Base-by-base conservation (phyloP, 1,140 invertebrate species). In the Macrobrachium nipponense region DNA sequence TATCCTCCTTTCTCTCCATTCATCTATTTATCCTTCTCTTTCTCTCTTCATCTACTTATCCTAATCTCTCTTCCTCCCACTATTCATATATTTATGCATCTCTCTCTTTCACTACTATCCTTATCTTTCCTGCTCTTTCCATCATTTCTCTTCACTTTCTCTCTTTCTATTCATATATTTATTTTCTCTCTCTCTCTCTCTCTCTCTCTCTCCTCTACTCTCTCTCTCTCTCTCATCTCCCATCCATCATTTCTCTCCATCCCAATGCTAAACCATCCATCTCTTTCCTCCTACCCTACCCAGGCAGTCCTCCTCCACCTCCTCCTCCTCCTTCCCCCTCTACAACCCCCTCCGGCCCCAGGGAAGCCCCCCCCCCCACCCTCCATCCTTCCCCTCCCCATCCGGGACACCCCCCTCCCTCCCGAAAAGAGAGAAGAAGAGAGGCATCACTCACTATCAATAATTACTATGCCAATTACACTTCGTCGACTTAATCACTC, bases 381-480 rank as follows among this genome's bases (percentile, higher is more conserved):
- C 15, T 5, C 64, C 44, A 4, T 36, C 80, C 81, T n/a, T n/a
- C 23, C 44, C 18, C 59, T 18, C 78, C 68, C 68, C 23, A 12
- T 12, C 11, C 27, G 17, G 8, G 14, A 58, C 27, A 20, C 44
- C 0, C 10, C 58, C 80, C 27, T 0, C 51, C 51, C 8, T 51
- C 51, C 51, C 51, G 3, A n/a, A n/a, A n/a, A n/a, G n/a, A n/a
- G 51, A 51, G 51, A 7, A 51, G 51, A 10, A 7, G 8, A 51
- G 51, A 51, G 51, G 51, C 44, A 81, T 81, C 80, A 72, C 66
- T 81, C 80, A 72, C 80, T 60, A 80, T 80, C 44, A 81, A 81
- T 81, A 81, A 81, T 81, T 72, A 72, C 66, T 23, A 72, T 72
- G 66, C 66, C 80, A 81, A 72, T 81, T 81, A 81, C 66, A 81